These are phyloP conservation scores for Malurus cyaneus DNA, from an alignment of 2,113 vertebrate genomes.

Conservation along the genomic window DNA sequence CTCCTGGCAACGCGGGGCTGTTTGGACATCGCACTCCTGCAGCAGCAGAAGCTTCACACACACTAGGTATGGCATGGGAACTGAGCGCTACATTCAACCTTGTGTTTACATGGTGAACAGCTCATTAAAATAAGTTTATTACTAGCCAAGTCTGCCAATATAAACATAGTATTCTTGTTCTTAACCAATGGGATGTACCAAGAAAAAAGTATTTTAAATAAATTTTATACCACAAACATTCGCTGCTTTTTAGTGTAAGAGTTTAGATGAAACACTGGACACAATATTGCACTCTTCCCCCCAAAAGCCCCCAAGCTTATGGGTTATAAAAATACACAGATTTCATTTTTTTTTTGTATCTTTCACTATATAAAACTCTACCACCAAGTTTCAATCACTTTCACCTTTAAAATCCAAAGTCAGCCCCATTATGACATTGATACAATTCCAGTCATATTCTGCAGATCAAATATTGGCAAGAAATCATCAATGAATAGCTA, in stretches of 20 bases:
- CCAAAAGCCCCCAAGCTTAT: rapidly evolving
- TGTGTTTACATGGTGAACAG: background rate
- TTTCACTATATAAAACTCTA: background rate
- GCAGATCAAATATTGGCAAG: background rate
- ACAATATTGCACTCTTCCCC: background rate
- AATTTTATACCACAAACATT: background rate
- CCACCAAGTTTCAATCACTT: background rate
- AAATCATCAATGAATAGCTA: background rate
- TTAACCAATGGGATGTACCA: background rate
- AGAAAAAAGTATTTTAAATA: conserved; percentile 1
- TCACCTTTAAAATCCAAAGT: background rate
- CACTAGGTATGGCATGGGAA: background rate
- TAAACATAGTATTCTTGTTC: conserved; percentile 46
- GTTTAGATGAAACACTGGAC: background rate
- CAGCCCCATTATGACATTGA: background rate
- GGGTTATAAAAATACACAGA: background rate
- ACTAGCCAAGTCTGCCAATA: conserved; percentile 14
- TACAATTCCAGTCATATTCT: background rate
- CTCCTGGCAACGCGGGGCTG: rapidly evolving
- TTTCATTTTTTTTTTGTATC: background rate
- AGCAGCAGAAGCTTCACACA: background rate
- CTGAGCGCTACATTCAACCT: background rate
- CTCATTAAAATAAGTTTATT: conserved; percentile 45
- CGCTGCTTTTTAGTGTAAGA: background rate
- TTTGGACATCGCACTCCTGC: background rate